Conservation (phyloP, 1,140 invertebrate species). For the Delia radicum region DNA sequence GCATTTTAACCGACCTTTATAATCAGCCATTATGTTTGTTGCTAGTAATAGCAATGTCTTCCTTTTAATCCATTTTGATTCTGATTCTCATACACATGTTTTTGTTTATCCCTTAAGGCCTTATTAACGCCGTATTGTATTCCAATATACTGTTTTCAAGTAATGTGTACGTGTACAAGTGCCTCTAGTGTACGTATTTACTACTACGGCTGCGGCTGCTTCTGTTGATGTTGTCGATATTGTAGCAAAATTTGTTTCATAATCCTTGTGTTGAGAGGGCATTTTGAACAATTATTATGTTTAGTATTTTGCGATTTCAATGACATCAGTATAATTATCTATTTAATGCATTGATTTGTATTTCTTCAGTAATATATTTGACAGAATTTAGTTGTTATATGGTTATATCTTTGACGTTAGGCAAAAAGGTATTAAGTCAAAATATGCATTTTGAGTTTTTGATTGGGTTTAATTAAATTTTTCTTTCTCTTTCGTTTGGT, state of each 20-base stretch:
- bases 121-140: neutral
- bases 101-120: neutral
- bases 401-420: too few species aligned
- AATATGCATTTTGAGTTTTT: too few species aligned
- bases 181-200: neutral
- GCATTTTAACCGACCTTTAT: neutral
- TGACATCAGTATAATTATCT: neutral
- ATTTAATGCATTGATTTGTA: neutral
- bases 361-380: too few species aligned
- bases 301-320: neutral
- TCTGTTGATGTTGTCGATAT: too few species aligned
- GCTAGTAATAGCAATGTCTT: neutral
- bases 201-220: neutral
- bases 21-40: neutral
- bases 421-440: too few species aligned
- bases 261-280: neutral
- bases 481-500: too few species aligned
- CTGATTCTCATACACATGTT: neutral
- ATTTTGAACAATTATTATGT: neutral
- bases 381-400: too few species aligned
- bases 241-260: neutral
- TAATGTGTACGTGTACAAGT: neutral
- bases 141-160: neutral
- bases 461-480: too few species aligned
- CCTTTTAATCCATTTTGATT: neutral